A percentile compares a stretch with the other conserved stretches of the same genome.
These are phyloP conservation scores for Drosophila repletoides DNA, from an alignment of 1,140 invertebrate genomes.

Conservation along the genomic window DNA sequence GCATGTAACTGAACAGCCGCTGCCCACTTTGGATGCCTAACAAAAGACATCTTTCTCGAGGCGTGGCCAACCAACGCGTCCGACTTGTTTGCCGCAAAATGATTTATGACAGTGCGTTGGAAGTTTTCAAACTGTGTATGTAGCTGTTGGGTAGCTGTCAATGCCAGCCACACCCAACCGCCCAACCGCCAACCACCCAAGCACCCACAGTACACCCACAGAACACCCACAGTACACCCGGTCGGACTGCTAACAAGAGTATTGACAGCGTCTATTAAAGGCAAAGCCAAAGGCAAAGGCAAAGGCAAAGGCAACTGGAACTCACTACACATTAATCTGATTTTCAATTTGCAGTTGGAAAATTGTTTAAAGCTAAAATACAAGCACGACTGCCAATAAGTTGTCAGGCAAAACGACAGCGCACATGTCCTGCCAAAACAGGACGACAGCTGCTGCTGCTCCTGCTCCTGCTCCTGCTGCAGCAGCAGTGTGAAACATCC, in stretches of 20 bases:
- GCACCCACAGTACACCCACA: not conserved
- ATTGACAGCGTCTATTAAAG: slow-evolving; percentile 20
- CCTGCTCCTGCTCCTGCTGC: not conserved
- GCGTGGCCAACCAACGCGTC: slow-evolving; percentile 35
- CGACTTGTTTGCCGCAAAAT: slow-evolving; percentile 72
- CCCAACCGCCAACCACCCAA: not conserved
- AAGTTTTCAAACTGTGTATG: slow-evolving; percentile 46
- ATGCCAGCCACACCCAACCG: slow-evolving; percentile 29
- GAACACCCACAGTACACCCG: not conserved
- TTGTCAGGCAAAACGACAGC: slow-evolving; percentile 47
- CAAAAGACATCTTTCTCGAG: slow-evolving; percentile 35
- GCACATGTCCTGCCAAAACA: slow-evolving; percentile 42
- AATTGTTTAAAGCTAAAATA: slow-evolving; percentile 20
- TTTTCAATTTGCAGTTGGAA: slow-evolving; percentile 18
- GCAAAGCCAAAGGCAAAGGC: not conserved
- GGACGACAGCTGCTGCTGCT: slow-evolving; percentile 1
- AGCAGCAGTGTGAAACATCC: slow-evolving; percentile 4
- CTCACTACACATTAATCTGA: slow-evolving; percentile 14
- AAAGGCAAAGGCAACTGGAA: too few species aligned
- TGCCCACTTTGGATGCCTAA: slow-evolving; percentile 21
- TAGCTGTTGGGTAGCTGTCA: slow-evolving; percentile 40
- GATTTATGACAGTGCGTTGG: slow-evolving; percentile 75
- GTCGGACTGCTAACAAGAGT: not conserved
- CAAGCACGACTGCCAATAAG: slow-evolving; percentile 50
- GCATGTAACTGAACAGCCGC: slow-evolving; percentile 8